Conservation (phyloP, 2,797 vertebrate genomes). For the Xenopus petersii region DNA sequence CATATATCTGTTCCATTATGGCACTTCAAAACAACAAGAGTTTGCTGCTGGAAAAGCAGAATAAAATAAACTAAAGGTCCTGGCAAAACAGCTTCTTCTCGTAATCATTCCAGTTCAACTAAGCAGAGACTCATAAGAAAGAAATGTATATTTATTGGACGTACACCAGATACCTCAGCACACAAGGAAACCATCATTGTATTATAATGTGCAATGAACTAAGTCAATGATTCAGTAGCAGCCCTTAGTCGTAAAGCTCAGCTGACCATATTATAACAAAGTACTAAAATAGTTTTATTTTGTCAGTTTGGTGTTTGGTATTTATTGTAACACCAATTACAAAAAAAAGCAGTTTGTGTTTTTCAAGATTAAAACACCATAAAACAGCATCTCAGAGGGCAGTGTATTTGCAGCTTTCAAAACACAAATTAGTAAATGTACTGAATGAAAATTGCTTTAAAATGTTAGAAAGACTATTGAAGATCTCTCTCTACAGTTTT, state of each 20-base stretch:
- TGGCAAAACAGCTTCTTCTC: too few relatives aligned
- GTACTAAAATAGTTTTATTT: conserved; percentile 42
- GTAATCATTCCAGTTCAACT: too few relatives aligned
- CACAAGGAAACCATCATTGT: too few relatives aligned
- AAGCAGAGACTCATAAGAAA: too few relatives aligned
- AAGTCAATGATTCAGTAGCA: conserved; percentile 36
- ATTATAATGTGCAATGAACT: too few relatives aligned
- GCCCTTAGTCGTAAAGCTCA: conserved; percentile 52
- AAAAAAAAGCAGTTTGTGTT: conserved; percentile 60
- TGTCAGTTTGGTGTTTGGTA: conserved; percentile 40
- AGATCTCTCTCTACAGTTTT: background rate
- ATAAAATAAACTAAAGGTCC: too few relatives aligned
- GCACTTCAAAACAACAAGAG: too few relatives aligned
- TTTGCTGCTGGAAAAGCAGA: too few relatives aligned
- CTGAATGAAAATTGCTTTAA: too few relatives aligned
- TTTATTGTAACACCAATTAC: conserved; percentile 60
- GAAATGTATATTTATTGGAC: too few relatives aligned
- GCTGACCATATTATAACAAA: conserved; percentile 48
- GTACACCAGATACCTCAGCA: too few relatives aligned
- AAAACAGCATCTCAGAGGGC: conserved; percentile 5
- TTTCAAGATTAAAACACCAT: conserved; percentile 59
- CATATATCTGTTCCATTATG: too few relatives aligned
- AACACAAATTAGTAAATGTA: background rate
- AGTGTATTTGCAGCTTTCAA: background rate
- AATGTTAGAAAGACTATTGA: background rate